phyloP scores from a whole-genome alignment of 2,888 invertebrate species.

The Neria commutata region DNA sequence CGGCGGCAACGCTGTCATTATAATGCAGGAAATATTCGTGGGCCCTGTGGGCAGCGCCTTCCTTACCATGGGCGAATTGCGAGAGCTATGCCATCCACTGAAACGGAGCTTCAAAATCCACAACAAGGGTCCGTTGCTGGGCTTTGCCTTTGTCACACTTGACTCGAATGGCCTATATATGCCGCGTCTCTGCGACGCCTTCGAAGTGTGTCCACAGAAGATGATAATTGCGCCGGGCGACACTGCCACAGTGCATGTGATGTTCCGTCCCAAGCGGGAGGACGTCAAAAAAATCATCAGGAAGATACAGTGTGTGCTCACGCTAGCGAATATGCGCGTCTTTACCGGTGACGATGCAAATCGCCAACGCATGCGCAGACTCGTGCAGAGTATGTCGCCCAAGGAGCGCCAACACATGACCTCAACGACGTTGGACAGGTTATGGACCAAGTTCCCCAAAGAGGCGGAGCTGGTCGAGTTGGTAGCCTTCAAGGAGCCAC shows the following conservation, averaged over 20 bases:
- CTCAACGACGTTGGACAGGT: conserved; percentile 42
- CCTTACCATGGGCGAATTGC: conserved; percentile 66
- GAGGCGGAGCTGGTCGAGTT: conserved; percentile 49
- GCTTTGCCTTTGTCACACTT: conserved; percentile 61
- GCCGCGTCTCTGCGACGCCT: conserved; percentile 49
- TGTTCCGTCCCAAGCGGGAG: conserved; percentile 63
- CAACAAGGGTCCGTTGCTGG: conserved; percentile 66
- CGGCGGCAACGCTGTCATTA: conserved; percentile 66
- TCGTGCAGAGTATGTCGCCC: conserved; percentile 46
- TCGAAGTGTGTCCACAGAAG: conserved; percentile 61
- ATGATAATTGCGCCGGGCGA: conserved; percentile 61
- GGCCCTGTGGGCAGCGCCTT: conserved; percentile 67
- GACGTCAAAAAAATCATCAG: conserved; percentile 60
- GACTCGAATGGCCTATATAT: conserved; percentile 53
- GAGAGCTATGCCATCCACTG: conserved; percentile 59
- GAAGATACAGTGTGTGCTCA: conserved; percentile 56
- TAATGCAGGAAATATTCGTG: conserved; percentile 64
- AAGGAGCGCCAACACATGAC: conserved; percentile 47
- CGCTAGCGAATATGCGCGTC: conserved; percentile 63
- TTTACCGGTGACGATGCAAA: conserved; percentile 65
- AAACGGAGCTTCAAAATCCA: conserved; percentile 63
- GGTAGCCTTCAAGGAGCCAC: conserved; percentile 46
- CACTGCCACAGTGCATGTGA: conserved; percentile 56
- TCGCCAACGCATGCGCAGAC: conserved; percentile 57
- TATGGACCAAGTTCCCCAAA: conserved; percentile 49